phyloP scores from a whole-genome alignment of 1,140 invertebrate genomes.

The Microplitis mediator region DNA sequence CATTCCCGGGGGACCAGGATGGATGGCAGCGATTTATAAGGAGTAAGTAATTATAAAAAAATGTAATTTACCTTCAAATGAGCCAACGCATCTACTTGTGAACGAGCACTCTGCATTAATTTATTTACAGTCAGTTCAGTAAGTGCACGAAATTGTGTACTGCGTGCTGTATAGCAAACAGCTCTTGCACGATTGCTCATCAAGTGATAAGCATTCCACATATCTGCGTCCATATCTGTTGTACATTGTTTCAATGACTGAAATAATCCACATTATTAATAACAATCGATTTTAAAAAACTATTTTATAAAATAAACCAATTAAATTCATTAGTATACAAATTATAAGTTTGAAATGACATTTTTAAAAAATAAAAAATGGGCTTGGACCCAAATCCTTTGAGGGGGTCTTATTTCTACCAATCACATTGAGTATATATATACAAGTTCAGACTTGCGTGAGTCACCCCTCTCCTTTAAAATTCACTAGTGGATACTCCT shows the following conservation, averaged over 20 bases:
- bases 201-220: constrained; percentile 76
- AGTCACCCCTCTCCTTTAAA: constrained; percentile 24
- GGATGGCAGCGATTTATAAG: too few relatives aligned
- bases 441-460: constrained; percentile 47
- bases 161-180: constrained; percentile 71
- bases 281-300: not conserved
- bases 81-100: constrained; percentile 51
- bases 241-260: constrained; percentile 70
- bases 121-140: constrained; percentile 73
- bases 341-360: not conserved
- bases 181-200: constrained; percentile 73
- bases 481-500: too few relatives aligned
- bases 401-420: constrained; percentile 17
- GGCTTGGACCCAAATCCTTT: constrained; percentile 12
- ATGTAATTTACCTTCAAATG: constrained; percentile 54
- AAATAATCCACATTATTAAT: not conserved
- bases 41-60: not conserved
- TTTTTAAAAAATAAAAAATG: not conserved
- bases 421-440: constrained; percentile 23
- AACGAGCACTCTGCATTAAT: constrained; percentile 65
- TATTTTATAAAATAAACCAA: not conserved
- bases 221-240: constrained; percentile 69
- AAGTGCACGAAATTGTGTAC: constrained; percentile 70
- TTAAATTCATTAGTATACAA: not conserved
- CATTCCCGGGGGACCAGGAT: too few relatives aligned